Percentiles rank a stretch among this genome's conserved stretches.
phyloP scores from a whole-genome alignment of 2,888 invertebrate genomes.

The Peribatodes rhomboidaria region DNA sequence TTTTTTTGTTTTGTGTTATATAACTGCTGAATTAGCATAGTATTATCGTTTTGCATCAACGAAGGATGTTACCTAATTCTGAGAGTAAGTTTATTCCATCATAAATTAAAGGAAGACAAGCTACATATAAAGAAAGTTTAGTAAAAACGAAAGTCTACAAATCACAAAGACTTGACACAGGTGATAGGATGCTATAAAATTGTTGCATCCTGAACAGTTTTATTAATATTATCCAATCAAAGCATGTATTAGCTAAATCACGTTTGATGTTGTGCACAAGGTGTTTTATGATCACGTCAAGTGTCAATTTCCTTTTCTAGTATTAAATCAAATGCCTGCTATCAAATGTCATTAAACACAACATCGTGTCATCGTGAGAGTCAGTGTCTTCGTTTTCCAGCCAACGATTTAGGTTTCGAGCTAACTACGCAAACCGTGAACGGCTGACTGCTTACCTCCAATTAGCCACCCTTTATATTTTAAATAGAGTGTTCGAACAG shows the following conservation, averaged over 20 bases:
- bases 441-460: too few relatives aligned
- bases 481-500: too few relatives aligned
- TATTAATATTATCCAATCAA: slow-evolving; percentile 17
- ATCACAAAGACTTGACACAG: slow-evolving; percentile 26
- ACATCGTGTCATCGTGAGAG: too few relatives aligned
- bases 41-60: too few relatives aligned
- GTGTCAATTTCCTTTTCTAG: slow-evolving; percentile 5
- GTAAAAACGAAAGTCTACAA: slow-evolving; percentile 28
- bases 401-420: too few relatives aligned
- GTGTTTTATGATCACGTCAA: slow-evolving; percentile 4
- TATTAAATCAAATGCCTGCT: too few relatives aligned
- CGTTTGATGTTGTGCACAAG: not conserved
- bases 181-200: slow-evolving; percentile 27
- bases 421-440: too few relatives aligned
- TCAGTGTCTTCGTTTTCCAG: too few relatives aligned
- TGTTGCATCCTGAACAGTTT: slow-evolving; percentile 29
- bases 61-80: not conserved
- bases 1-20: not conserved
- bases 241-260: slow-evolving; percentile 9
- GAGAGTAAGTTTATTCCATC: not conserved
- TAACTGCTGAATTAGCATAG: too few relatives aligned
- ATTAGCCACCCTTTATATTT: too few relatives aligned
- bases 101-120: slow-evolving; percentile 26
- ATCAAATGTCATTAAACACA: not conserved
- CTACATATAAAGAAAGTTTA: slow-evolving; percentile 28